Percentiles rank a stretch among this genome's conserved stretches.
phyloP scores from a whole-genome alignment of 2,888 invertebrate species.

The Leucophenga montana region DNA sequence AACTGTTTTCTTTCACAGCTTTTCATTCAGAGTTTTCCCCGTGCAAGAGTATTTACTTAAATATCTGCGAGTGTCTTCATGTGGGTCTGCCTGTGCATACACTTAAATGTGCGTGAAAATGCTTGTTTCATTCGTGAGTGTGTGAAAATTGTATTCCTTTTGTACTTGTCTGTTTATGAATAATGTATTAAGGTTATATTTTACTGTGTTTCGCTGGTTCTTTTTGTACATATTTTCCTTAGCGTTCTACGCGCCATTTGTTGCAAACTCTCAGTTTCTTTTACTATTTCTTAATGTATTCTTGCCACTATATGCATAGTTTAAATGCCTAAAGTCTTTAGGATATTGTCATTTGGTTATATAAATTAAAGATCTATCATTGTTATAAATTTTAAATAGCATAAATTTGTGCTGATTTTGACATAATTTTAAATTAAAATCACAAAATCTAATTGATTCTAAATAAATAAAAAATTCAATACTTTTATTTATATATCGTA shows the following conservation, averaged over 20 bases:
- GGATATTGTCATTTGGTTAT: no score
- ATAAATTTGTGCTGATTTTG: no score
- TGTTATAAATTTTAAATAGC: no score
- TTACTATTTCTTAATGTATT: neutral
- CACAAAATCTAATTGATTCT: no score
- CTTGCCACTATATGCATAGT: no score
- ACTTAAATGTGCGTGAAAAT: conserved; percentile 6
- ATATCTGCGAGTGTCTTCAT: conserved; percentile 31
- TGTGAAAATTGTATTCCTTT: conserved; percentile 22
- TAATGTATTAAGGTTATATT: conserved; percentile 49
- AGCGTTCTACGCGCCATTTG: conserved; percentile 9
- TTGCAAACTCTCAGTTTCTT: neutral
- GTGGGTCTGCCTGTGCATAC: conserved; percentile 1
- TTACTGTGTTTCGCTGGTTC: conserved; percentile 17
- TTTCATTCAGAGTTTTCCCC: conserved; percentile 24
- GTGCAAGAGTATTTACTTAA: conserved; percentile 32
- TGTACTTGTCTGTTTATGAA: conserved; percentile 46
- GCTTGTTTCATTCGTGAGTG: neutral
- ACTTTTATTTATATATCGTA: no score
- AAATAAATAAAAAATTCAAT: no score
- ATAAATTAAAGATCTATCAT: no score
- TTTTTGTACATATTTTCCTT: conserved; percentile 30
- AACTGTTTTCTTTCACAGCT: conserved; percentile 40
- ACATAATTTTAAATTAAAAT: no score
- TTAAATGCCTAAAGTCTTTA: no score